Evolutionary conservation across 1,140 invertebrate genomes (phyloP).

Genomic region (Anadara kagoshimensis): DNA sequence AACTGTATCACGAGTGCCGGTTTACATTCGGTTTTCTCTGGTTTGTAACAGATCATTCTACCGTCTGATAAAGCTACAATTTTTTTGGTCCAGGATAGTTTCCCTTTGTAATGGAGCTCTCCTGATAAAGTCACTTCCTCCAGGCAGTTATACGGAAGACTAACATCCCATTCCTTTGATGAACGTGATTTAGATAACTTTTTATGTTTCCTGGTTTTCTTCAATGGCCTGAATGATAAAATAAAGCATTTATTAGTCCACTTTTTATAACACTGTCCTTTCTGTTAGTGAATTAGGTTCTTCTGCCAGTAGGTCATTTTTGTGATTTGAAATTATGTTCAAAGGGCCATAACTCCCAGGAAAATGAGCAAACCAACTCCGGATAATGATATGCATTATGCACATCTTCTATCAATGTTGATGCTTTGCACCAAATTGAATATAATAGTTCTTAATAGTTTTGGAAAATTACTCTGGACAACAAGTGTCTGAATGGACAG

Average conservation of each 20-base stretch:
- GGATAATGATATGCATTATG: too few species aligned
- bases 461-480: too few species aligned
- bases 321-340: too few species aligned
- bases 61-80: slow-evolving; percentile 53
- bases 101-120: slow-evolving; percentile 54
- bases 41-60: slow-evolving; percentile 57
- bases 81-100: slow-evolving; percentile 57
- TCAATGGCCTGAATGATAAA: slow-evolving; percentile 45
- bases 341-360: too few species aligned
- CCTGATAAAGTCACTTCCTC: slow-evolving; percentile 54
- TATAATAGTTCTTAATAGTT: too few species aligned
- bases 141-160: slow-evolving; percentile 49
- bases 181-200: slow-evolving; percentile 46
- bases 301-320: neutral
- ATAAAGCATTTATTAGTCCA: neutral
- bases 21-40: slow-evolving; percentile 50
- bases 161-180: slow-evolving; percentile 55
- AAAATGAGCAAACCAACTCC: too few species aligned
- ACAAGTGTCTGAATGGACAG: too few species aligned
- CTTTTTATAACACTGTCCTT: neutral
- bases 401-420: too few species aligned
- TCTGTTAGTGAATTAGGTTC: too few species aligned
- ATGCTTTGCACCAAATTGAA: too few species aligned
- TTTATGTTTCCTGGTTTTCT: slow-evolving; percentile 48
- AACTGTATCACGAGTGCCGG: slow-evolving; percentile 52